A percentile compares a stretch with the other conserved stretches of the same genome.
phyloP scores from a whole-genome alignment of 2,797 vertebrate genomes.

The Lepus townsendii region DNA sequence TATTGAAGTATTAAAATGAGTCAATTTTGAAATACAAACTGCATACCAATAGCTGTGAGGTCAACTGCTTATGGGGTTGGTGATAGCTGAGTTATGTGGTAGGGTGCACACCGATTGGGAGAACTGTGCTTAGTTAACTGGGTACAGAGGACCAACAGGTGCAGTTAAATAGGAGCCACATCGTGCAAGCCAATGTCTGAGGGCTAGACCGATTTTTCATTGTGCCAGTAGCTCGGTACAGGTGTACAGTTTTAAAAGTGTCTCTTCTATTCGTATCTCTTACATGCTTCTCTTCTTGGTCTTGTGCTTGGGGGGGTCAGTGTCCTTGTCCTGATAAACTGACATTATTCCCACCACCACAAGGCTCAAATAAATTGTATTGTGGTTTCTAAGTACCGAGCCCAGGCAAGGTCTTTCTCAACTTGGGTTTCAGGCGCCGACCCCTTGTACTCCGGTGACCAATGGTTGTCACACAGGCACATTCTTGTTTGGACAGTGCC shows the following conservation, averaged over 20 bases:
- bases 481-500: neutral
- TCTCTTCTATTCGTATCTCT: neutral
- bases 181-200: neutral
- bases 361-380: neutral
- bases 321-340: neutral
- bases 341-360: neutral
- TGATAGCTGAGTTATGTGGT: neutral
- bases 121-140: neutral
- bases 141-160: neutral
- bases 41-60: neutral
- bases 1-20: conserved; percentile 38
- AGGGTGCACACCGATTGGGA: neutral
- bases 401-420: neutral
- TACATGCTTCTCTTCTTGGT: neutral
- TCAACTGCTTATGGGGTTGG: neutral
- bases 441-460: neutral
- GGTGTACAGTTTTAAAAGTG: conserved; percentile 15
- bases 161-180: conserved; percentile 29
- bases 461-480: neutral
- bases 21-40: neutral
- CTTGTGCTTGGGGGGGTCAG: neutral
- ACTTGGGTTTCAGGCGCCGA: neutral
- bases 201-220: neutral
- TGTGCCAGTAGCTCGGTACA: conserved; percentile 58
- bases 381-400: conserved; percentile 5